Base-by-base conservation (phyloP, 1,140 invertebrate genomes). In the Cylas formicarius region DNA sequence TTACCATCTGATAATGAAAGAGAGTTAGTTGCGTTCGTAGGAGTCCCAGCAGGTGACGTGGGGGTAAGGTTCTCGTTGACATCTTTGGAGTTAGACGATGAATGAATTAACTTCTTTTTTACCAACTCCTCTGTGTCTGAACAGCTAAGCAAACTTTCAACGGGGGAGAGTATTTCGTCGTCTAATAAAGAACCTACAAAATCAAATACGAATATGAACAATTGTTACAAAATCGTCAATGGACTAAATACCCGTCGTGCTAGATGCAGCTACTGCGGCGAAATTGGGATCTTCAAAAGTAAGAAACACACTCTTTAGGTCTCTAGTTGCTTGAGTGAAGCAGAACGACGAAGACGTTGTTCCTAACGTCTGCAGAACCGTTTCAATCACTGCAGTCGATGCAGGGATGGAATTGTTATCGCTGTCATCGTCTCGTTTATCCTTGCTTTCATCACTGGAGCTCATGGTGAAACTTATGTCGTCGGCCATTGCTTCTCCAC, bases 21-120 rank as follows among this genome's bases (percentile, higher is more conserved):
- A 0, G 84, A 86, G 45, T 81, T 83, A 0, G 82, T 84, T 1
- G 78, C 81, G 45, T 85, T 83, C 1, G 82, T 86, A 2, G 83
- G 83, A 0, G 82, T 84, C 6, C 78, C 82, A 0, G 83, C 82
- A 23, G 78, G 73, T 11, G 72, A 72, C 23, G 69, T 41, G 26
- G 53, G 37, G 33, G 58, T 58, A 17, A 44, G 44, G 46, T 63
- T 67, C 22, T 65, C 58, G 31, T 63, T 63, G 14, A 63, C 53
- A 52, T 65, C 62, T 36, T 61, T 65, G 2, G 55, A 63, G 44
- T 38, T 69, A 58, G 33, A 72, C 63, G 22, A 44, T 10, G 44
- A 51, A 28, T 50, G 11, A 60, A 69, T 53, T 63, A 68, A 8
- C 61, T 70, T 57, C 41, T 48, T 65, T 61, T 56, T 67, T 57